Percentiles rank a stretch among this genome's conserved stretches.
Evolutionary conservation across 2,797 vertebrate genomes (phyloP).

Genomic region (Neomorphus geoffroyi): DNA sequence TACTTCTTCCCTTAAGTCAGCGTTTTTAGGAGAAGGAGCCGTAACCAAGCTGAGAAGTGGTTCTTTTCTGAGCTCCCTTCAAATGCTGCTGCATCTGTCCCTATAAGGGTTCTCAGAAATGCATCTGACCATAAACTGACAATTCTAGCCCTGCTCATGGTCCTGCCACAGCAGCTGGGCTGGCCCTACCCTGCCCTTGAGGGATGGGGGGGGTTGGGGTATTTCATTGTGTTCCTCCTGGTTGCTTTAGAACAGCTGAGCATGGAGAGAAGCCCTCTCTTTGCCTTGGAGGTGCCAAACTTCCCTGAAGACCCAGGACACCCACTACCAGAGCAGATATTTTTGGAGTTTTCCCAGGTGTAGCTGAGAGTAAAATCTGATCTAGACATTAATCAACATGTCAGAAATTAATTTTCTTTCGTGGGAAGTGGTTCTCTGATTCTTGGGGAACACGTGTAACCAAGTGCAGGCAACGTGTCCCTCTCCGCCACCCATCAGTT

Average conservation of each 20-base stretch:
- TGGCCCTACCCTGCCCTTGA: not conserved
- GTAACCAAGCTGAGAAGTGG: not conserved
- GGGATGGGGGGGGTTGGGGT: not conserved
- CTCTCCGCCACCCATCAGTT: not conserved
- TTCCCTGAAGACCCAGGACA: not conserved
- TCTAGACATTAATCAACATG: not conserved
- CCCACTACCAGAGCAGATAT: not conserved
- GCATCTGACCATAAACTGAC: not conserved
- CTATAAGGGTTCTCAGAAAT: not conserved
- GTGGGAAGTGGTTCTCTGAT: not conserved
- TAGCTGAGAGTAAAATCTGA: not conserved
- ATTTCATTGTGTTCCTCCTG: not conserved
- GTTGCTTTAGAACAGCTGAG: not conserved
- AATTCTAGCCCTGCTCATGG: not conserved
- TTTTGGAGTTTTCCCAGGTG: not conserved
- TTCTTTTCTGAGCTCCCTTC: not conserved
- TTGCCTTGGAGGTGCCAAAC: not conserved
- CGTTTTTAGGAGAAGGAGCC: not conserved
- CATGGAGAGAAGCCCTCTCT: not conserved
- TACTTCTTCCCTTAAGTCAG: not conserved
- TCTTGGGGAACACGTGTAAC: accelerated
- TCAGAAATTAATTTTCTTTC: not conserved
- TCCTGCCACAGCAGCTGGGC: not conserved
- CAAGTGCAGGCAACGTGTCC: not conserved
- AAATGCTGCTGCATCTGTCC: not conserved